Evolutionary conservation across 2,888 invertebrate species (phyloP).

Genomic region (Seira ritae): DNA sequence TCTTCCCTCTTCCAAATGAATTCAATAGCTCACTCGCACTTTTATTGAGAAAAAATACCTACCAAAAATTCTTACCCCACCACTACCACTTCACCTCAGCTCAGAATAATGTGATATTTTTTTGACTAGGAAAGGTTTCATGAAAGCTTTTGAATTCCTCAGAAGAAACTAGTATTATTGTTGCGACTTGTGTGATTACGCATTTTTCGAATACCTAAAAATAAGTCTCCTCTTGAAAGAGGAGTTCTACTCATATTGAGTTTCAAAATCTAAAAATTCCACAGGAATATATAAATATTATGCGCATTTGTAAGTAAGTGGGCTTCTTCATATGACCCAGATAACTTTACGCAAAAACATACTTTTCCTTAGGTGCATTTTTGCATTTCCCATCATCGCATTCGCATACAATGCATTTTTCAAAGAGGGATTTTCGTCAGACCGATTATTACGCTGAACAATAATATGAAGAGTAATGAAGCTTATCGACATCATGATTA

Average conservation of each 20-base stretch:
- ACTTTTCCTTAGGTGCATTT: neutral
- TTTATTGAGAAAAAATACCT: neutral
- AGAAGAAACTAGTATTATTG: neutral
- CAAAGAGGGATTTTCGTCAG: neutral
- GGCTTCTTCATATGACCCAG: too few species aligned
- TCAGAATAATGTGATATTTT: too few species aligned
- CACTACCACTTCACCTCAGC: too few species aligned
- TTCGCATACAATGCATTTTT: neutral
- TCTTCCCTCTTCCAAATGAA: neutral
- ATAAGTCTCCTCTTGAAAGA: neutral
- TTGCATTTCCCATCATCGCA: neutral
- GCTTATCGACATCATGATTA: neutral
- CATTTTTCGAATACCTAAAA: conserved; percentile 3
- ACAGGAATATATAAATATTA: too few species aligned
- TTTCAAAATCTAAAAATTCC: neutral
- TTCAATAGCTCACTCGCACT: neutral
- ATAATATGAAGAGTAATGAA: neutral
- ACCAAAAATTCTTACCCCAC: neutral
- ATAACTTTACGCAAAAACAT: neutral
- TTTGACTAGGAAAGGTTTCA: neutral
- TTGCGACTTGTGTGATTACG: too few species aligned
- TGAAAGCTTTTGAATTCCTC: neutral
- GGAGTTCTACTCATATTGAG: neutral
- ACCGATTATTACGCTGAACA: too few species aligned
- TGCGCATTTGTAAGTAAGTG: neutral